Evolutionary conservation across 2,113 vertebrate genomes (phyloP).

Genomic region (Atlantisia rogersi): DNA sequence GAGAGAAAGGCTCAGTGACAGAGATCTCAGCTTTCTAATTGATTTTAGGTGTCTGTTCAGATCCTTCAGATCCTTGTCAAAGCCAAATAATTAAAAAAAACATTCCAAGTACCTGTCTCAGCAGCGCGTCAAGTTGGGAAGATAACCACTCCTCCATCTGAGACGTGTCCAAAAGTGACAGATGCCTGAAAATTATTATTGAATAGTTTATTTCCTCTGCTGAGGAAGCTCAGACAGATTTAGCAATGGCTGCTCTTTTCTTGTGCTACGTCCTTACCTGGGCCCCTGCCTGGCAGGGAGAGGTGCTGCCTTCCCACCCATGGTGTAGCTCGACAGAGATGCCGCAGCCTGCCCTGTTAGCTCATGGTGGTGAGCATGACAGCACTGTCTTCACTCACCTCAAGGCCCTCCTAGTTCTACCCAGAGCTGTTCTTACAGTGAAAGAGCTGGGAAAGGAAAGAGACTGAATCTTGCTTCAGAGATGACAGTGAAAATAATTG

Average conservation of each 20-base stretch:
- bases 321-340: accelerated
- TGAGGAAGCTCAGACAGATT: background rate
- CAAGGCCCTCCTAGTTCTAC: background rate
- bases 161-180: background rate
- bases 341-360: background rate
- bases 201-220: accelerated
- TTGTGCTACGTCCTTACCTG: background rate
- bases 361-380: background rate
- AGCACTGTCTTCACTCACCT: accelerated
- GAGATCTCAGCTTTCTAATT: background rate
- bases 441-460: background rate
- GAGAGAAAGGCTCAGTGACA: background rate
- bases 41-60: accelerated
- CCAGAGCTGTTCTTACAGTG: background rate
- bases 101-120: background rate
- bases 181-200: background rate
- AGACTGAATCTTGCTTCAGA: background rate
- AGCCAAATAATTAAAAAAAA: background rate
- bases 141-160: background rate
- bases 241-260: background rate
- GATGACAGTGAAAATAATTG: background rate
- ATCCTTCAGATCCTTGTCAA: background rate
- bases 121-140: background rate
- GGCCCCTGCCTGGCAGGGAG: accelerated
- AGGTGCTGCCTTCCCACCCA: background rate